These are phyloP conservation scores for Pipistrellus pygmaeus DNA, from an alignment of 2,797 vertebrate genomes.

Conservation along the genomic window DNA sequence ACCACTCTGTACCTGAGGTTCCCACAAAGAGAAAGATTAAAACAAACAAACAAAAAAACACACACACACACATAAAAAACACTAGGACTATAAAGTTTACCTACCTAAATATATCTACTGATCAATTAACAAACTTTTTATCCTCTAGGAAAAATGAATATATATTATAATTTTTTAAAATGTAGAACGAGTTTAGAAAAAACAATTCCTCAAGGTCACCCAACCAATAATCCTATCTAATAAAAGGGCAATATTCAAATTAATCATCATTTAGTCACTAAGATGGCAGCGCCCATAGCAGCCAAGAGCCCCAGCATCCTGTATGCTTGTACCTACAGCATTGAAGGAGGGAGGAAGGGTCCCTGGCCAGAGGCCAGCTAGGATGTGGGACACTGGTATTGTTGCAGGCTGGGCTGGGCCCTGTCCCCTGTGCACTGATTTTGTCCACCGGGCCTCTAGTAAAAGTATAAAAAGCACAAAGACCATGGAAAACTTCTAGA, in stretches of 20 bases:
- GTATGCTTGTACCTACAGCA: too few relatives aligned
- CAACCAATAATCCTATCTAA: background rate
- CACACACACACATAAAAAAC: background rate
- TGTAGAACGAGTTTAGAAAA: background rate
- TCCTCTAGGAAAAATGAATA: background rate
- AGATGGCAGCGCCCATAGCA: too few relatives aligned
- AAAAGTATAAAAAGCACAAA: constrained; percentile 38
- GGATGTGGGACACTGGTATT: too few relatives aligned
- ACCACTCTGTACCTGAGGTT: background rate
- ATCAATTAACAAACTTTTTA: background rate
- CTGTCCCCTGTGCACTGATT: too few relatives aligned
- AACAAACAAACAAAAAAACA: background rate
- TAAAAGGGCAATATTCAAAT: too few relatives aligned
- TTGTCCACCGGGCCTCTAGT: background rate
- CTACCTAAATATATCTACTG: background rate
- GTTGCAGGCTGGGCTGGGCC: too few relatives aligned
- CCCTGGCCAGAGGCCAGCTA: too few relatives aligned
- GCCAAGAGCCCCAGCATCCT: too few relatives aligned
- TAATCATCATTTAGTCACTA: too few relatives aligned
- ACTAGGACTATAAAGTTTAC: background rate
- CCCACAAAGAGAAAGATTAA: background rate
- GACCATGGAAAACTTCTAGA: background rate
- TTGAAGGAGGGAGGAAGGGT: too few relatives aligned
- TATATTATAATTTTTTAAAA: background rate
- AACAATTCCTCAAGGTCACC: constrained; percentile 24